Evolutionary conservation across 2,113 vertebrate species (phyloP).

Genomic region (Bufo bufo): DNA sequence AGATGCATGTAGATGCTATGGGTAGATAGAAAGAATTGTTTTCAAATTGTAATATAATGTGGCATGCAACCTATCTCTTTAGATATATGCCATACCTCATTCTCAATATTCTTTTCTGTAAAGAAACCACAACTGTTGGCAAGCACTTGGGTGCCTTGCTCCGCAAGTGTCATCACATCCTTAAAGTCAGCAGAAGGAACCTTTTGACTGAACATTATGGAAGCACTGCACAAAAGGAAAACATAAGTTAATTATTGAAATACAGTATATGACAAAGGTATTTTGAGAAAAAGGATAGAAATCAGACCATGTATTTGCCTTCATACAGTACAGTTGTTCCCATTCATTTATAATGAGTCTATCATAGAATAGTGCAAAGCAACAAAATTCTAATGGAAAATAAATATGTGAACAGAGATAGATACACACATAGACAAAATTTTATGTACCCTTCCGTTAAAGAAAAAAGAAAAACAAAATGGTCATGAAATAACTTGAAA

Average conservation of each 20-base stretch:
- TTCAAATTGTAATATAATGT: not conserved
- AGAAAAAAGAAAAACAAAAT: no score
- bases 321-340: not conserved
- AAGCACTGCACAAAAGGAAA: constrained; percentile 63
- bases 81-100: constrained; percentile 62
- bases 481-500: no score
- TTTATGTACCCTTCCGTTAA: no score
- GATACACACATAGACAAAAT: no score
- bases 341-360: no score
- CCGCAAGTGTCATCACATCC: constrained; percentile 67
- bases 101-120: constrained; percentile 70
- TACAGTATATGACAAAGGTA: not conserved
- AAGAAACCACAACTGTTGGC: constrained; percentile 68
- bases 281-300: not conserved
- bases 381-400: no score
- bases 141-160: constrained; percentile 60
- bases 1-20: not conserved
- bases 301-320: not conserved
- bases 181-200: constrained; percentile 65
- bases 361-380: no score
- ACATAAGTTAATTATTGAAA: not conserved
- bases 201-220: constrained; percentile 71
- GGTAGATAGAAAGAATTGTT: not conserved
- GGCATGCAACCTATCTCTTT: not conserved
- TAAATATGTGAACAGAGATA: no score